Evolutionary conservation across 2,797 vertebrate species (phyloP).

Genomic region (Takifugu rubripes): DNA sequence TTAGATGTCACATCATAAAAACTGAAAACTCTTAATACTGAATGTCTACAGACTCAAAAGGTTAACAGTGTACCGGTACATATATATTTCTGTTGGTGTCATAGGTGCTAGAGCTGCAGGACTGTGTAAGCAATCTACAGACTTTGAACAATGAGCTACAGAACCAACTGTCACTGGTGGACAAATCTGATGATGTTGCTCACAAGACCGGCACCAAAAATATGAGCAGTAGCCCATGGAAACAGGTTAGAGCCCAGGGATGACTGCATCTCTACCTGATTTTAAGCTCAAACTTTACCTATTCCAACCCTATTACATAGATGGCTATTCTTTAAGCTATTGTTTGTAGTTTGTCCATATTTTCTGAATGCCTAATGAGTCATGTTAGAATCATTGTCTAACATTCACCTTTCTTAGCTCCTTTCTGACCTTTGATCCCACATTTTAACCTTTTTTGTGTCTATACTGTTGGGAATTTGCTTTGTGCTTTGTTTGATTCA

Average conservation of each 20-base stretch:
- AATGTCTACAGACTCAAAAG: too few species aligned
- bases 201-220: constrained; percentile 40
- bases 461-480: constrained; percentile 45
- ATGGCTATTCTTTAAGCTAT: neutral
- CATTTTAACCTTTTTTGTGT: constrained; percentile 53
- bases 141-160: constrained; percentile 79
- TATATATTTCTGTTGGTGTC: constrained; percentile 3
- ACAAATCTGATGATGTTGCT: constrained; percentile 51
- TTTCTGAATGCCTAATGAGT: constrained; percentile 19
- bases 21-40: neutral
- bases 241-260: constrained; percentile 71
- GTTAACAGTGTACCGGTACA: neutral
- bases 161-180: constrained; percentile 62
- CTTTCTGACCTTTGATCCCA: constrained; percentile 55
- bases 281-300: neutral
- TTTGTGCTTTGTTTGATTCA: constrained; percentile 32
- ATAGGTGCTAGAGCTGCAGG: constrained; percentile 85
- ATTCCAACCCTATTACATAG: constrained; percentile 2
- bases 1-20: neutral
- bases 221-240: constrained; percentile 29
- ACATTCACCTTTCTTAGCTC: constrained; percentile 50
- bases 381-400: constrained; percentile 40
- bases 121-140: constrained; percentile 76
- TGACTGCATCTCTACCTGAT: neutral
- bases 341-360: constrained; percentile 17